phyloP scores from a whole-genome alignment of 2,113 vertebrate genomes.

The Trachemys scripta region DNA sequence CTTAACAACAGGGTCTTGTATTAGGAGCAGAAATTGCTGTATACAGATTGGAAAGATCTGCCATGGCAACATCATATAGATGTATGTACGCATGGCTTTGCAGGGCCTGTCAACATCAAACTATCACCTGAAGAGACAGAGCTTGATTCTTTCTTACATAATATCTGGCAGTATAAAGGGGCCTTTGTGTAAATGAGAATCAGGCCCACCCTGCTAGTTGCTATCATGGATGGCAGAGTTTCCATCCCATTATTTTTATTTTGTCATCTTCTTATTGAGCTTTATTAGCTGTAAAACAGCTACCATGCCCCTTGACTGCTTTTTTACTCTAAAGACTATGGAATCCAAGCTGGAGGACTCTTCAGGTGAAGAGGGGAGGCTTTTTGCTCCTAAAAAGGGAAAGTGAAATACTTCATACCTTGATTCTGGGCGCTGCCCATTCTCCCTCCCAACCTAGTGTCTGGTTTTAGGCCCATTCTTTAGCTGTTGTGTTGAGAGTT shows the following conservation, averaged over 20 bases:
- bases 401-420: not conserved
- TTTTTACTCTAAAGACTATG: slow-evolving; percentile 12
- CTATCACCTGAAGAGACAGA: slow-evolving; percentile 53
- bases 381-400: not conserved
- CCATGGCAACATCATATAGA: slow-evolving; percentile 52
- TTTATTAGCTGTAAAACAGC: slow-evolving; percentile 54
- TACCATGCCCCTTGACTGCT: not conserved
- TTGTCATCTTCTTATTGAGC: slow-evolving; percentile 41
- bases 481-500: not conserved
- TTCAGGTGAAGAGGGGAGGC: slow-evolving; percentile 17
- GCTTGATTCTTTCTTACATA: slow-evolving; percentile 39
- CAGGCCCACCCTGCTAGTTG: slow-evolving; percentile 48
- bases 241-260: slow-evolving; percentile 42
- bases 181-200: not conserved
- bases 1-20: not conserved
- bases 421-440: not conserved
- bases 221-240: slow-evolving; percentile 60
- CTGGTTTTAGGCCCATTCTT: rapidly evolving
- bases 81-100: slow-evolving; percentile 49
- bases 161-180: slow-evolving; percentile 61
- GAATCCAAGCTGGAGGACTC: slow-evolving; percentile 29
- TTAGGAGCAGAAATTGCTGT: slow-evolving; percentile 34
- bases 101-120: slow-evolving; percentile 68
- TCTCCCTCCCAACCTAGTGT: not conserved
- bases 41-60: slow-evolving; percentile 50